These are phyloP conservation scores for Sebastes hopkinsi DNA, from an alignment of 2,797 vertebrate species.

Conservation along the genomic window DNA sequence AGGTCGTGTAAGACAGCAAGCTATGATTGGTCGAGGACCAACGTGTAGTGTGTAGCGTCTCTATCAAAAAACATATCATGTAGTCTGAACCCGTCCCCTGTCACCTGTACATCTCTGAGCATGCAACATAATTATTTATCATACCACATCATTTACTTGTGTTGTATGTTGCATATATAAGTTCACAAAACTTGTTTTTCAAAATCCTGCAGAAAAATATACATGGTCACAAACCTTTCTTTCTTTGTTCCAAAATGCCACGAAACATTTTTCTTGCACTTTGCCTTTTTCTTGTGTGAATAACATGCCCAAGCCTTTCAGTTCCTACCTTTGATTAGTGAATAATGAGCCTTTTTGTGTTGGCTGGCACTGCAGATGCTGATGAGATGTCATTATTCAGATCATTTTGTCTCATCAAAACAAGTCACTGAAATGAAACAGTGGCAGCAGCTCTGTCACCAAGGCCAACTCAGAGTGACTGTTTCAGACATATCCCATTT, in stretches of 20 bases:
- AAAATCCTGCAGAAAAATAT: background rate
- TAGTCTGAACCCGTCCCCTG: background rate
- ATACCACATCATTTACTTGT: background rate
- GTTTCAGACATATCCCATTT: background rate
- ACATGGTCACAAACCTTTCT: background rate
- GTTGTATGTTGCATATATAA: background rate
- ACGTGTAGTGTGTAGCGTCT: background rate
- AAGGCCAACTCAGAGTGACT: background rate
- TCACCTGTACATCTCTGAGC: background rate
- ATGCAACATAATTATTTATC: background rate
- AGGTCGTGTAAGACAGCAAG: background rate
- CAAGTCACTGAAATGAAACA: background rate
- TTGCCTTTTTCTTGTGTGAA: background rate
- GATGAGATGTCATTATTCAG: background rate
- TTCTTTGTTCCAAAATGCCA: background rate
- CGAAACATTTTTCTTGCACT: background rate
- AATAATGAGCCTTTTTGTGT: background rate
- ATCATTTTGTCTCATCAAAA: constrained; percentile 14
- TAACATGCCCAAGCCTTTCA: background rate
- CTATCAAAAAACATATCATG: background rate
- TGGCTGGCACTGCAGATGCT: background rate
- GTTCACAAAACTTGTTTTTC: background rate
- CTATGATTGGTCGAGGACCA: background rate
- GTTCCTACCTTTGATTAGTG: background rate
- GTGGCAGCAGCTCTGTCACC: background rate